These are phyloP conservation scores for Falco biarmicus DNA, from an alignment of 2,797 vertebrate species.

Conservation along the genomic window DNA sequence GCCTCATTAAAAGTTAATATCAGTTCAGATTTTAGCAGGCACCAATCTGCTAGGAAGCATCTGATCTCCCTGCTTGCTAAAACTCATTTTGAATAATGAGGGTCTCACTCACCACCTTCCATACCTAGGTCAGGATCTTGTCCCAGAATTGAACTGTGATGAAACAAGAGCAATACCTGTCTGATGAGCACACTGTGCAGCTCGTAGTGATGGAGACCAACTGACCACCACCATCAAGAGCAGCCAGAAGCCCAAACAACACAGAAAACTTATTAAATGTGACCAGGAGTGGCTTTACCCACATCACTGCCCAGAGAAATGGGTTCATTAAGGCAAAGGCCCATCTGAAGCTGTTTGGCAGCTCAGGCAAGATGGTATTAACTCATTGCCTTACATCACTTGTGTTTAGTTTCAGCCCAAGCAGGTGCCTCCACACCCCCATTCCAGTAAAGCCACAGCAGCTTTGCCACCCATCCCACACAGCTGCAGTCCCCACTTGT, in stretches of 20 bases:
- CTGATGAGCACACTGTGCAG: not conserved
- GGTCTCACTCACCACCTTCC: not conserved
- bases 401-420: not conserved
- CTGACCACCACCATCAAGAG: not conserved
- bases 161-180: not conserved
- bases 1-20: not conserved
- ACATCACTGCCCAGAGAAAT: not conserved
- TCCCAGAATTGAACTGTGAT: not conserved
- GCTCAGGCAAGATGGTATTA: not conserved
- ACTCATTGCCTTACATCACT: not conserved
- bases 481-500: not conserved
- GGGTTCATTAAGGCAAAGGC: not conserved
- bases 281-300: not conserved
- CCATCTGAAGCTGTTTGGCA: not conserved
- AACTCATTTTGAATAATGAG: not conserved
- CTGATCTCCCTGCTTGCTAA: not conserved
- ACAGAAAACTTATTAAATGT: not conserved
- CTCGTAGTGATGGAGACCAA: not conserved
- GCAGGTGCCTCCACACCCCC: not conserved
- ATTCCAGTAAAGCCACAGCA: not conserved
- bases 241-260: not conserved
- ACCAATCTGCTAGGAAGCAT: not conserved
- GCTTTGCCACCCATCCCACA: not conserved
- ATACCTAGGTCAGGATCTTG: not conserved
- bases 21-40: not conserved